Percentiles rank a stretch among this genome's conserved stretches.
Evolutionary conservation across 2,888 invertebrate species (phyloP).

Genomic region (Lasioglossum figueresi): DNA sequence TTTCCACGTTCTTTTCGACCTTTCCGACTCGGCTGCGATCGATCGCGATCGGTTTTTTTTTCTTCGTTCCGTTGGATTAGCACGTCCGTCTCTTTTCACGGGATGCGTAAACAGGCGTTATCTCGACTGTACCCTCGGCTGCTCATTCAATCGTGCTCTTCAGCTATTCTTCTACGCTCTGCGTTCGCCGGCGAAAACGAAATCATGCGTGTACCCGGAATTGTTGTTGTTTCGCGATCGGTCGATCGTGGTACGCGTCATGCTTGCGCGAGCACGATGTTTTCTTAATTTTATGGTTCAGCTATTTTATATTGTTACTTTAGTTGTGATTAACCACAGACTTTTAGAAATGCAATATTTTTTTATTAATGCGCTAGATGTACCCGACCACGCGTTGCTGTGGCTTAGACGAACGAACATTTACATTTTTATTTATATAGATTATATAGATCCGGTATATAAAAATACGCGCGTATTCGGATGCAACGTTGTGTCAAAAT

Average conservation of each 20-base stretch:
- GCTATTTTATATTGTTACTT: neutral
- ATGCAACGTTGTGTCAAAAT: too few species aligned
- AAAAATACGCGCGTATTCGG: too few species aligned
- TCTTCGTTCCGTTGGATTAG: neutral
- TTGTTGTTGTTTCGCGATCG: neutral
- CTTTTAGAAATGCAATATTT: neutral
- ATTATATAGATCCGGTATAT: too few species aligned
- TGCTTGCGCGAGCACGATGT: neutral
- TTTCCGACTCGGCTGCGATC: constrained; percentile 17
- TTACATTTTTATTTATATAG: too few species aligned
- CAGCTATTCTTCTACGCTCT: neutral
- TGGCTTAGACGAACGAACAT: too few species aligned
- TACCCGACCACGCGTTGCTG: too few species aligned
- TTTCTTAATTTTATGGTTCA: neutral
- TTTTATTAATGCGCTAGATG: too few species aligned
- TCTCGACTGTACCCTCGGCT: neutral
- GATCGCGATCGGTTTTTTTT: constrained; percentile 36
- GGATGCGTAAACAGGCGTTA: constrained; percentile 33
- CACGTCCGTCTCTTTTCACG: neutral
- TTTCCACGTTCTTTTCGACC: neutral
- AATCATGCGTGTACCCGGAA: neutral
- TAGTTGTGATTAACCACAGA: neutral
- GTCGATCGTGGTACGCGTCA: neutral
- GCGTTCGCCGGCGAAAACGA: neutral
- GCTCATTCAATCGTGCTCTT: constrained; percentile 25